Evolutionary conservation across 1,140 invertebrate species (phyloP), one percentile per base, ranked within the genome.

Genomic region (Meloidogyne hapla): DNA sequence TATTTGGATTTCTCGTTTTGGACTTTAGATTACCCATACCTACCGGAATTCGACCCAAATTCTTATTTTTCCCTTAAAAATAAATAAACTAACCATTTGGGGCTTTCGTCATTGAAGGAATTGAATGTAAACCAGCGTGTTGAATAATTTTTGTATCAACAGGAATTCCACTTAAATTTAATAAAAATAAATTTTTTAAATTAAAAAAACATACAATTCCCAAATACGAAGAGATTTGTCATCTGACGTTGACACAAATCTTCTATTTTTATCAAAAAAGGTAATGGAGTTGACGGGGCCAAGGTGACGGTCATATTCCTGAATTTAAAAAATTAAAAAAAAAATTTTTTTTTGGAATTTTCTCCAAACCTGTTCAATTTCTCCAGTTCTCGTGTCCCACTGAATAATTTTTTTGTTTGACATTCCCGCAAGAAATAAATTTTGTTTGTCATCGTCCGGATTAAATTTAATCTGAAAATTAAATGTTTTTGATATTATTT

Each of bases 121-220:
- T 97, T 6, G 95, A 98, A 89, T 99, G 96, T 94, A 99, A 97
- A 2, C 93, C 92, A 2, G 96, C 96, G 90, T 99, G 96, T n/a
- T 96, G 96, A 83, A 99, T 99, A 87, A 99, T 98, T 88, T 99
- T 99, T 92, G 99, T 98, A 88, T 99, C 96, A 3, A 99, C 96
- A 0, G 96, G 97, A 87, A 99, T 97, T 88, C 99, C 95, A 93
- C 92, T 93, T 84, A 77, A 87, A 80, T 80, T 85, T 82, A n/a
- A 67, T 69, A 75, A 71, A 45, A 13, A 18, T 25, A 18, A 9
- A 15, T 3, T 69, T 69, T 21, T 6, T 38, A 48, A 48, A 23
- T 12, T n/a, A 2, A 68, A 68, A 42, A 23, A 25, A 65, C 25
- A 42, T 88, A 93, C 96, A 96, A 99, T 91, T 99, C 97, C 97